These are phyloP conservation scores for Salvelinus alpinus DNA, from an alignment of 2,113 vertebrate genomes.

Conservation along the genomic window DNA sequence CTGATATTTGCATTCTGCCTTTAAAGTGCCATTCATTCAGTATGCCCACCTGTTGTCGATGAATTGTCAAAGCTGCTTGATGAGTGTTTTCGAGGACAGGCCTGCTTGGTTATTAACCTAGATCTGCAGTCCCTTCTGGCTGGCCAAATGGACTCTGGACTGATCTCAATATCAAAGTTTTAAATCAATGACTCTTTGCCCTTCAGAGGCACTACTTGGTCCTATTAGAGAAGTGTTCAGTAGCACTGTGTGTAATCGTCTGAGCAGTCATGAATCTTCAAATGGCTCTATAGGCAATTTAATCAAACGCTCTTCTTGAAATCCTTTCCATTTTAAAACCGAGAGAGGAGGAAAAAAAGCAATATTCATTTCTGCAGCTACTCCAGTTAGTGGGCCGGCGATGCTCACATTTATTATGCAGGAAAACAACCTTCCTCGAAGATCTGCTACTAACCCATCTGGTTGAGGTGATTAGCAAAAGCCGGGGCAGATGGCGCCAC, in stretches of 20 bases:
- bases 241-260: not conserved
- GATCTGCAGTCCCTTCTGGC: slow-evolving; percentile 10
- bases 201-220: slow-evolving; percentile 19
- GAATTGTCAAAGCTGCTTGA: slow-evolving; percentile 19
- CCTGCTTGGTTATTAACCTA: not conserved
- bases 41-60: not conserved
- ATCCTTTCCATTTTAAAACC: too few species aligned
- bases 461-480: slow-evolving; percentile 70
- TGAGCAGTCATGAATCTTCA: not conserved
- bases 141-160: slow-evolving; percentile 27
- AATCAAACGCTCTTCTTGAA: not conserved
- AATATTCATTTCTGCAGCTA: not conserved
- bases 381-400: slow-evolving; percentile 1
- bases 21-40: slow-evolving; percentile 40
- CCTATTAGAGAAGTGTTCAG: not conserved
- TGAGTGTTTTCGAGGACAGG: not conserved
- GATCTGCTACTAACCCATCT: slow-evolving; percentile 62
- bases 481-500: slow-evolving; percentile 63
- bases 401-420: slow-evolving; percentile 36
- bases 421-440: slow-evolving; percentile 54
- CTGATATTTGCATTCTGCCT: slow-evolving; percentile 44
- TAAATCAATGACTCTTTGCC: slow-evolving; percentile 15
- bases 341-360: slow-evolving; percentile 12
- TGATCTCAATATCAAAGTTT: slow-evolving; percentile 30
- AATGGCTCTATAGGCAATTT: not conserved